phyloP scores from a whole-genome alignment of 2,113 vertebrate species.

The Heterotis niloticus region DNA sequence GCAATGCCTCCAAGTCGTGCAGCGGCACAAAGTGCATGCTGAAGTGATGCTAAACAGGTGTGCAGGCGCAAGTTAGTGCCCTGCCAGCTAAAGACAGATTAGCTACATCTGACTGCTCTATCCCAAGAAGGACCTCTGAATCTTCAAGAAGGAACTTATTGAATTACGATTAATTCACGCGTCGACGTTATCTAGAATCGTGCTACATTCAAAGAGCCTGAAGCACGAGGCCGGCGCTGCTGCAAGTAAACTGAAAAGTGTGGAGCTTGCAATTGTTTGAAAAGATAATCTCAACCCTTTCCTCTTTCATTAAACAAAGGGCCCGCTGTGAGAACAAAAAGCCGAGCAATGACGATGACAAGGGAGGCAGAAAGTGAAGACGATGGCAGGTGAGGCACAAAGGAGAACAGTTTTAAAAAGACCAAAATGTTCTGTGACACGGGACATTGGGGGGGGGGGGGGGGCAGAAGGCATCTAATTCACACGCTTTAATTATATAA shows the following conservation, averaged over 20 bases:
- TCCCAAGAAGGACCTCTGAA: conserved; percentile 88
- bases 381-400: conserved; percentile 45
- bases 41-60: conserved; percentile 57
- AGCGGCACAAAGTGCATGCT: conserved; percentile 35
- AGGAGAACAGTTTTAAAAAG: conserved; percentile 57
- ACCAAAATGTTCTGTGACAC: conserved; percentile 32
- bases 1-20: conserved; percentile 25
- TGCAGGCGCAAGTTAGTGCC: conserved; percentile 64
- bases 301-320: conserved; percentile 53
- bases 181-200: conserved; percentile 77
- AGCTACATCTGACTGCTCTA: conserved; percentile 85
- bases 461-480: not conserved
- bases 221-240: conserved; percentile 61
- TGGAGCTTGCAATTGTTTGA: conserved; percentile 49
- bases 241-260: conserved; percentile 73
- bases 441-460: conserved; percentile 47
- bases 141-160: conserved; percentile 89
- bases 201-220: conserved; percentile 69
- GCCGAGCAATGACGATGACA: conserved; percentile 51
- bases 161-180: conserved; percentile 87
- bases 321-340: conserved; percentile 34
- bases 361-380: conserved; percentile 52
- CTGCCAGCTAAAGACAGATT: conserved; percentile 77
- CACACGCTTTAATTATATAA: conserved; percentile 58
- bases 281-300: conserved; percentile 38